Conservation (phyloP, 2,888 invertebrate species). For the Alloplasta piceator region DNA sequence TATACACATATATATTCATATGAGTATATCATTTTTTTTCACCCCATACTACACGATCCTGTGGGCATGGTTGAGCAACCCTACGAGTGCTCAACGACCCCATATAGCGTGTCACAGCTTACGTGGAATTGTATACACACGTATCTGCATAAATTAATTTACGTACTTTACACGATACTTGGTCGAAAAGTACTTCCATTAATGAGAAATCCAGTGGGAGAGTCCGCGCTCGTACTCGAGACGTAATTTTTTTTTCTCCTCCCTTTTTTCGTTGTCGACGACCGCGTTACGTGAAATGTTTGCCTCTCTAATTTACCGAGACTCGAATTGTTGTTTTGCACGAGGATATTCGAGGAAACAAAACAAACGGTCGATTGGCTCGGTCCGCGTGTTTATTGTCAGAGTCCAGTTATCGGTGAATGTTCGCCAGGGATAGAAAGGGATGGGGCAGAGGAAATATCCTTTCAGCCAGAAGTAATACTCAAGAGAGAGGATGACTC, state of each 20-base stretch:
- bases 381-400: slow-evolving; percentile 5
- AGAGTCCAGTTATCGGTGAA: slow-evolving; percentile 36
- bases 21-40: background rate
- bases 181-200: slow-evolving; percentile 46
- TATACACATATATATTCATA: background rate
- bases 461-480: slow-evolving; percentile 44
- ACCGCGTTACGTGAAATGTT: too few relatives aligned
- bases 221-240: slow-evolving; percentile 30
- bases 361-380: slow-evolving; percentile 43
- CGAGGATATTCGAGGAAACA: slow-evolving; percentile 15
- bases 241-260: background rate
- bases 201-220: slow-evolving; percentile 33
- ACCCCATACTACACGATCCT: background rate
- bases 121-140: slow-evolving; percentile 31
- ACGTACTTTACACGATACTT: too few relatives aligned
- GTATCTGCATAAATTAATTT: background rate
- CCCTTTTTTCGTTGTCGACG: too few relatives aligned
- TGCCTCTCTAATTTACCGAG: too few relatives aligned
- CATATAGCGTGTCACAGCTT: slow-evolving; percentile 42
- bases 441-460: slow-evolving; percentile 16
- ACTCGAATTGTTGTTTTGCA: background rate
- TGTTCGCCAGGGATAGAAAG: background rate
- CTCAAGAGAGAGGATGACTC: slow-evolving; percentile 46
- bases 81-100: slow-evolving; percentile 51
- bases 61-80: slow-evolving; percentile 45